Conservation (phyloP, 1,140 invertebrate genomes). For the Bombus vancouverensis region DNA sequence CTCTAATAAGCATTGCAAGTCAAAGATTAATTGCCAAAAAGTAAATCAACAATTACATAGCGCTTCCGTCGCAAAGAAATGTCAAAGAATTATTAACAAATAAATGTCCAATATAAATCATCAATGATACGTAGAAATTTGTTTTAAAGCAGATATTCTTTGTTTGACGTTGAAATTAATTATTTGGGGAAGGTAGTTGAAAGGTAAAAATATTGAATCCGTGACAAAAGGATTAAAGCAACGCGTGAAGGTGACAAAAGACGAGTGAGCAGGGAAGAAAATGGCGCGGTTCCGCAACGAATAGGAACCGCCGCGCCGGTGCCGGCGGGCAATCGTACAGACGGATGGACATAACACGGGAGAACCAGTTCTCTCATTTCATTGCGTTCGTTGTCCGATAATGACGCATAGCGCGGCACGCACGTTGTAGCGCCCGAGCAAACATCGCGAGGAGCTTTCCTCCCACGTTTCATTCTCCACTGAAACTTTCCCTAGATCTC, state of each 20-base stretch:
- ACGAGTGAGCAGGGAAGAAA: neutral
- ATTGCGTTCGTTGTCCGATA: constrained; percentile 84
- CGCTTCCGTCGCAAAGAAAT: no score
- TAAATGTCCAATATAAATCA: no score
- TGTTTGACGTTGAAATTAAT: neutral
- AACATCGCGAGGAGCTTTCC: constrained; percentile 55
- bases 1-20: no score
- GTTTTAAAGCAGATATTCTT: neutral
- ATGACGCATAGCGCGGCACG: constrained; percentile 80
- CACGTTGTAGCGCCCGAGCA: constrained; percentile 47
- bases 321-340: constrained; percentile 74
- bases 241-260: neutral
- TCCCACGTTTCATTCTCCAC: constrained; percentile 49
- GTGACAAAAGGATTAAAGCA: neutral
- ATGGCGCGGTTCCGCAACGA: neutral
- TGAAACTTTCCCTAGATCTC: constrained; percentile 16
- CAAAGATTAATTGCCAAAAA: no score
- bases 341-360: constrained; percentile 77
- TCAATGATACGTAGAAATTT: neutral
- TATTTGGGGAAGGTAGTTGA: neutral
- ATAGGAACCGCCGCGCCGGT: constrained; percentile 57
- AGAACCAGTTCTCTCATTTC: constrained; percentile 83
- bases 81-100: no score
- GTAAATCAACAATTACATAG: no score
- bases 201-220: neutral